Conservation (phyloP, 2,888 invertebrate species). For the Stomorhina lunata region DNA sequence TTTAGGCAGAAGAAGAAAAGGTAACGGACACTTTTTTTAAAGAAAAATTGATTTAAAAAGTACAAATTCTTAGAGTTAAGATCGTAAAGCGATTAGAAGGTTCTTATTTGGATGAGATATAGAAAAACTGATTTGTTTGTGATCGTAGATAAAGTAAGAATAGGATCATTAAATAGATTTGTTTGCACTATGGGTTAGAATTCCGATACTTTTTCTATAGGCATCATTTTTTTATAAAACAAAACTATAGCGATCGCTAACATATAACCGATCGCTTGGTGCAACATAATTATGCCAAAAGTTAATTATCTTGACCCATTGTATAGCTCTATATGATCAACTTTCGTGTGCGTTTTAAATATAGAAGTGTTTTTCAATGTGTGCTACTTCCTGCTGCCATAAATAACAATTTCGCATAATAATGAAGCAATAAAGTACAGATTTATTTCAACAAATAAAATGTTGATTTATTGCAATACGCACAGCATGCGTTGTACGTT, state of each 20-base stretch:
- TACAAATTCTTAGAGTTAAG: slow-evolving; percentile 12
- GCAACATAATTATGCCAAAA: too few species aligned
- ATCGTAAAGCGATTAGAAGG: slow-evolving; percentile 21
- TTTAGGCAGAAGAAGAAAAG: neutral
- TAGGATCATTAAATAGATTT: neutral
- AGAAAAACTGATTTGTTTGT: slow-evolving; percentile 19
- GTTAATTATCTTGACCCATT: neutral
- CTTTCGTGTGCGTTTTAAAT: slow-evolving; percentile 23
- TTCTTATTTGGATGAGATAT: neutral
- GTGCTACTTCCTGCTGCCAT: slow-evolving; percentile 66
- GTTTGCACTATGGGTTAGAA: neutral
- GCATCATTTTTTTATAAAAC: too few species aligned
- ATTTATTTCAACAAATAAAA: slow-evolving; percentile 79
- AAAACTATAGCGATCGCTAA: too few species aligned
- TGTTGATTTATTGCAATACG: slow-evolving; percentile 78
- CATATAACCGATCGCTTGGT: too few species aligned
- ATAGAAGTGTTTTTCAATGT: slow-evolving; percentile 44
- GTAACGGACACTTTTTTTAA: neutral
- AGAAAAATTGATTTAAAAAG: neutral
- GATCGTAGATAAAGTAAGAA: neutral
- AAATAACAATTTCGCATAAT: slow-evolving; percentile 70
- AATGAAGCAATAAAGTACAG: slow-evolving; percentile 78
- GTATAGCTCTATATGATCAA: neutral
- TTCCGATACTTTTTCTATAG: neutral
- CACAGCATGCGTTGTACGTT: slow-evolving; percentile 74